A percentile compares a stretch with the other conserved stretches of the same genome.
Evolutionary conservation across 2,888 invertebrate genomes (phyloP).

Genomic region (Morinoia aosen): DNA sequence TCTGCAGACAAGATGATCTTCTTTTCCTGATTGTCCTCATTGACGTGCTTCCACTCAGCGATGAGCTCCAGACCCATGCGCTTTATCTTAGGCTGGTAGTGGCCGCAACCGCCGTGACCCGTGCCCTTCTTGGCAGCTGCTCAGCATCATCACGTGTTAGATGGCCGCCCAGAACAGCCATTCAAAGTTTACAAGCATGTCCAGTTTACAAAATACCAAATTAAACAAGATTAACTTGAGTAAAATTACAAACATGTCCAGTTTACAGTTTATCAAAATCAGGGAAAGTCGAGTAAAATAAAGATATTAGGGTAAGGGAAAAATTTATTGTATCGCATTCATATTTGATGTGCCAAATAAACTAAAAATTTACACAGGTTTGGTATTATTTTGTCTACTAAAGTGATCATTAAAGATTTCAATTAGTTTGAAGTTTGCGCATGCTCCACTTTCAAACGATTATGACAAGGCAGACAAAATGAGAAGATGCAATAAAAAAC

Average conservation of each 20-base stretch:
- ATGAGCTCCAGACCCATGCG: conserved; percentile 91
- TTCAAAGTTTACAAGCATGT: not conserved
- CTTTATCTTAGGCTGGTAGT: conserved; percentile 95
- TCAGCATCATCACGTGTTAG: not conserved
- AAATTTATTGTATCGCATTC: not conserved
- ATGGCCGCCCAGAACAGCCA: too few relatives aligned
- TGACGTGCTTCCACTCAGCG: conserved; percentile 98
- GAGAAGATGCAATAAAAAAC: too few relatives aligned
- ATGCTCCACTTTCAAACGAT: not conserved
- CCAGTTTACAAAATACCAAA: not conserved
- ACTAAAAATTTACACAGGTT: not conserved
- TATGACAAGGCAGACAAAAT: too few relatives aligned
- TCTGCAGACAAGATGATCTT: conserved; percentile 95
- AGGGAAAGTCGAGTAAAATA: not conserved
- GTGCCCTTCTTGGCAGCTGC: conserved; percentile 74
- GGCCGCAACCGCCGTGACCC: conserved; percentile 96
- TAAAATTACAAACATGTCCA: not conserved
- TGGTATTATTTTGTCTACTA: not conserved
- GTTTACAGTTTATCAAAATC: not conserved
- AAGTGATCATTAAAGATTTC: not conserved
- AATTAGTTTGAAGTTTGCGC: not conserved
- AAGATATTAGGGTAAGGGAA: not conserved
- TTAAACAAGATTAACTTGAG: not conserved
- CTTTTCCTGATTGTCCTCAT: conserved; percentile 98
- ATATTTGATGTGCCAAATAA: not conserved